Evolutionary conservation across 2,113 vertebrate species (phyloP).

Genomic region (Triplophysa tibetana): DNA sequence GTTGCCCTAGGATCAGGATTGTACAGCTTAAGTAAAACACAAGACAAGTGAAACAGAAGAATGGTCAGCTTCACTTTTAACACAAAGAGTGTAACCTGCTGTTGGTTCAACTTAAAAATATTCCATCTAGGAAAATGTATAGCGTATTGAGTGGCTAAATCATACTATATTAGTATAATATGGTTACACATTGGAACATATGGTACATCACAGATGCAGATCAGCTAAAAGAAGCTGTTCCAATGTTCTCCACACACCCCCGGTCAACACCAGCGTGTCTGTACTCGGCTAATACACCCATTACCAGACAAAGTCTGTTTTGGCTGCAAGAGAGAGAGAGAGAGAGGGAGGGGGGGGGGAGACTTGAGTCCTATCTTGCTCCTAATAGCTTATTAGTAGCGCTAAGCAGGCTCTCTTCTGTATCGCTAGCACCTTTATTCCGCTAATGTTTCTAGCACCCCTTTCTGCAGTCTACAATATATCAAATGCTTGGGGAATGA

Average conservation of each 20-base stretch:
- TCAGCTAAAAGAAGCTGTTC: background rate
- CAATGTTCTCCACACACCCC: background rate
- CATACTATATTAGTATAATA: background rate
- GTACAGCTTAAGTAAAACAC: background rate
- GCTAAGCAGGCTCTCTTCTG: conserved; percentile 47
- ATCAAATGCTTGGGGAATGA: conserved; percentile 39
- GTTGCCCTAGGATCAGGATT: background rate
- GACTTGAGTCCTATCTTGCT: conserved; percentile 45
- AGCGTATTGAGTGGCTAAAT: background rate
- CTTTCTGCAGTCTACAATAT: conserved; percentile 41
- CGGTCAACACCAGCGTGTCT: background rate
- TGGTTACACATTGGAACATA: background rate
- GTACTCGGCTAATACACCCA: conserved; percentile 10
- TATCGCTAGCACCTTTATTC: conserved; percentile 49
- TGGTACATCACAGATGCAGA: background rate
- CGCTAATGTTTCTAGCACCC: conserved; percentile 51
- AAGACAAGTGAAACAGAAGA: background rate
- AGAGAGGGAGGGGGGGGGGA: background rate
- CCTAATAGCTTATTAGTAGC: conserved; percentile 50
- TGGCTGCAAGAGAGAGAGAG: conserved; percentile 33
- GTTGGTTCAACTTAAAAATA: background rate
- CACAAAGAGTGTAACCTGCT: no score
- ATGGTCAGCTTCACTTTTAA: no score
- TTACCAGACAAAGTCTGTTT: conserved; percentile 48
- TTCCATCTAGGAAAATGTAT: background rate